Conservation (phyloP, 2,113 vertebrate species). For the Carassius auratus region DNA sequence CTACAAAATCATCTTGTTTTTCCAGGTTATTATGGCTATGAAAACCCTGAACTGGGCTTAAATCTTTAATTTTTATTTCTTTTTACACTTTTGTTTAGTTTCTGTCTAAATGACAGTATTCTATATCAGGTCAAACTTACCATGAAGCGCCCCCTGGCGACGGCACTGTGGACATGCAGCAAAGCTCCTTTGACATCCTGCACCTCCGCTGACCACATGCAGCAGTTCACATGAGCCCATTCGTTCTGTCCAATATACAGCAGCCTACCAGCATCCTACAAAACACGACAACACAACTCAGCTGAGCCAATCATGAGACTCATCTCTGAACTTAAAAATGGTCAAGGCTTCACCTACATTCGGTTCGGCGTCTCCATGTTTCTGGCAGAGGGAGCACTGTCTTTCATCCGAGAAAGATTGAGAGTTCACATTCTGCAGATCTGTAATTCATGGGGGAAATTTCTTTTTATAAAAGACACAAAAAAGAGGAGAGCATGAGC, state of each 20-base stretch:
- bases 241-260: constrained; percentile 91
- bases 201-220: constrained; percentile 92
- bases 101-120: background rate
- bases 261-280: constrained; percentile 85
- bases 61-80: background rate
- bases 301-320: background rate
- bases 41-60: background rate
- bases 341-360: constrained; percentile 69
- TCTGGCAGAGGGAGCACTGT: constrained; percentile 85
- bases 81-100: background rate
- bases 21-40: background rate
- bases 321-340: background rate
- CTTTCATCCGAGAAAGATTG: constrained; percentile 69
- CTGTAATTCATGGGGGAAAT: constrained; percentile 36
- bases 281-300: background rate
- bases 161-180: constrained; percentile 86
- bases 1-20: too few species aligned
- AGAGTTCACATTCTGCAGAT: constrained; percentile 54
- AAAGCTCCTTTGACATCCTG: constrained; percentile 85
- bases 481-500: background rate
- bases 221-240: constrained; percentile 92
- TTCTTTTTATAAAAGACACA: background rate
- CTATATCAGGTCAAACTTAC: constrained; percentile 61
- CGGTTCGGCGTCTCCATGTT: constrained; percentile 81
- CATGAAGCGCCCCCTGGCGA: constrained; percentile 87